Base-by-base conservation (phyloP, 1,140 invertebrate species). In the Pseudomyrmex dendroicus region DNA sequence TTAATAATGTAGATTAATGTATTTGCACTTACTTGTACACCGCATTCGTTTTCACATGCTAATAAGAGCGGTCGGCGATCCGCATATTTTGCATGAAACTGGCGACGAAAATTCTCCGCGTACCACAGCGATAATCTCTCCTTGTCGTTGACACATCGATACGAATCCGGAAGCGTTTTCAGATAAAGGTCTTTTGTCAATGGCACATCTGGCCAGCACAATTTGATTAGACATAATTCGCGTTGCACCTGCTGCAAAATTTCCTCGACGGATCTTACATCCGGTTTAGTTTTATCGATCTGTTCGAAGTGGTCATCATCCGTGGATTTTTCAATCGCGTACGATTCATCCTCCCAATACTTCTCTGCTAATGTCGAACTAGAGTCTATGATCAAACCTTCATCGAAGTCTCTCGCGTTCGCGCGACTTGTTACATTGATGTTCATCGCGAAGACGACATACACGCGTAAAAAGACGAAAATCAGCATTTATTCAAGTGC, bases 101-200 rank as follows among this genome's bases (percentile, higher is more conserved):
- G 98, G 83, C 95, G 95, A 62, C 97, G 95, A 92, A 98, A 98
- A 92, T 98, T 98, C 92, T 97, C 97, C 0, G 96, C 96, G 87
- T 97, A 96, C 59, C 96, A 95, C 9, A 98, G 89, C 7, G 98
- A 91, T 7, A 98, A 89, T 67, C 96, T 96, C 92, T 99, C 98
- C 91, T 98, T 98, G 20, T 96, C 94, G 9, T 94, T 96, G 88
- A 97, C 96, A 57, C 95, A 96, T 77, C 95, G 96, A 91, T 98
- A 98, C 61, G 95, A 96, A 57, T 95, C 92, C 0, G 97, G 97
- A 91, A 97, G 96, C 86, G 95, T 94, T 5, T 91, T 94, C 22
- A 95, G 90, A 35, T 94, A 93, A 86, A 95, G 94, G 85, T 96
- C 95, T 22, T 94, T 91, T 0, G 64, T 94, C 91, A 77, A 93